A percentile compares a stretch with the other conserved stretches of the same genome.
These are phyloP conservation scores for Bos taurus DNA, from an alignment of 2,113 vertebrate genomes.

Conservation along the genomic window ARS-UCD2.0 NC_037346.1:4225501-4226000, in stretches of 20 bases:
- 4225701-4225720: background rate
- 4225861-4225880: constrained; percentile 65
- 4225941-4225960: constrained; percentile 55
- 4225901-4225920: constrained; percentile 65
- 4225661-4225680: background rate
- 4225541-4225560: background rate
- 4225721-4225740: background rate
- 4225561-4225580: background rate
- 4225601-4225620: background rate
- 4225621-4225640: background rate
- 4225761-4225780: background rate
- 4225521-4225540: background rate
- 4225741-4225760: background rate
- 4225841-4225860: constrained; percentile 14
- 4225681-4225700: background rate
- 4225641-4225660: background rate
- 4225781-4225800: constrained; percentile 4
- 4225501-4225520: background rate
- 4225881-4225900: constrained; percentile 59
- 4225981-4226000: background rate
- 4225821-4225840: background rate
- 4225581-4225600: background rate
- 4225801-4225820: constrained; percentile 62
- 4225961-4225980: background rate
- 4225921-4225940: constrained; percentile 63